Evolutionary conservation across 2,113 vertebrate genomes (phyloP), one percentile per base, ranked within the genome.

Genomic region (Tachuris rubrigastra): DNA sequence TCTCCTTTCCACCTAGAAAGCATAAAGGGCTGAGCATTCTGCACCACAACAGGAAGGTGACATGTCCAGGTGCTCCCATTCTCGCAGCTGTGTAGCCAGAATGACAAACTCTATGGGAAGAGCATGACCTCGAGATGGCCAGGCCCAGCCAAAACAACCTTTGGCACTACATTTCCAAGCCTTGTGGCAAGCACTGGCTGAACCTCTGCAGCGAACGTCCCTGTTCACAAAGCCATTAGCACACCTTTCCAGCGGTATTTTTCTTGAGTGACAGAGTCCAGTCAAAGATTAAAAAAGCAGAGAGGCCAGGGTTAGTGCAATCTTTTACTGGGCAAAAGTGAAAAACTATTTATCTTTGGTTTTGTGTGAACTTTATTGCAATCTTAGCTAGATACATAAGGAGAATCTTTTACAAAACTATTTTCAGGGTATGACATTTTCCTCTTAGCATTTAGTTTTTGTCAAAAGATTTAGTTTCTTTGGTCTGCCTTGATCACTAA

Each of bases 1-100:
- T 47, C 67, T 84, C 44, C 44, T 83, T 31, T 59, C n/a, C 13
- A 10, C 10, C 11, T 31, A 69, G 42, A 41, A 75, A 63, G 10
- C 0, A 0, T 37, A 18, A n/a, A 82, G 28, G 6, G 42, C 19
- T 71, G 60, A 62, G 24, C 14, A 6, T 30, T 94, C 0, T 0
- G 20, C 24, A 37, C 21, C 44, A 56, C 0, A 2, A 52, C 47
- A 62, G 95, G 60, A 37, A 88, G 56, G 47, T 67, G 87, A 59
- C 28, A 14, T 0, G 2, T 47, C 30, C 30, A 68, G 37, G 27
- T 55, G 14, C 52, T 85, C 46, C 42, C 23, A 20, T 22, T 18
- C 39, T 60, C 41, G 44, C 6, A 6, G 37, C n/a, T 15, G 11
- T 37, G 59, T 25, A 69, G 31, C 13, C 5, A 0, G 49, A 20